These are phyloP conservation scores for Chalcosyrphus nemorum DNA, from an alignment of 2,888 invertebrate genomes.

Conservation along the genomic window DNA sequence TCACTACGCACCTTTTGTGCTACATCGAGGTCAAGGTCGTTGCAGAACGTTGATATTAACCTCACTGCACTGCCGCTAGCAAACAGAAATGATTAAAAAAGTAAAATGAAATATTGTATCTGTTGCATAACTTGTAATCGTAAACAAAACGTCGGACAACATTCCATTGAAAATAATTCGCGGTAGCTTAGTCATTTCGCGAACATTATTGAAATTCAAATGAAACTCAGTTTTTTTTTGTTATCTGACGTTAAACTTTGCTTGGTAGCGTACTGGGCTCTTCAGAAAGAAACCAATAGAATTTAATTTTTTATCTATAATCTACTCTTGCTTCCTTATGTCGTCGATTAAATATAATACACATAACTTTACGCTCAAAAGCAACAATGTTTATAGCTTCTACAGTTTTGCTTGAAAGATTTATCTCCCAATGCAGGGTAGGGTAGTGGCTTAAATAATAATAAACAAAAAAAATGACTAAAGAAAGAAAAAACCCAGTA, in stretches of 20 bases:
- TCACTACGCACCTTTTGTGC: conserved; percentile 29
- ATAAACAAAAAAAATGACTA: conserved; percentile 13
- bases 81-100: conserved; percentile 6
- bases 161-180: conserved; percentile 13
- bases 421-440: background rate
- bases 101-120: background rate
- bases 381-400: background rate
- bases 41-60: conserved; percentile 59
- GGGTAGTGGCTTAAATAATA: background rate
- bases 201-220: background rate
- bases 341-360: background rate
- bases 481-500: conserved; percentile 31
- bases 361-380: background rate
- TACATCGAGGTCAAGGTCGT: conserved; percentile 59
- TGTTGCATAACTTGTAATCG: conserved; percentile 18
- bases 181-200: background rate
- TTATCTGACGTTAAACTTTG: background rate
- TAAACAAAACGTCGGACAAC: conserved; percentile 20
- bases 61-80: conserved; percentile 19
- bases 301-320: conserved; percentile 4
- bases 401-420: background rate
- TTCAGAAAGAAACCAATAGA: background rate
- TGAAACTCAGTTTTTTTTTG: background rate
- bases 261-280: background rate
- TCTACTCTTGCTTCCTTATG: conserved; percentile 1